These are phyloP conservation scores for Lamellibrachia luymesi DNA, from an alignment of 1,140 invertebrate species.

Conservation along the genomic window DNA sequence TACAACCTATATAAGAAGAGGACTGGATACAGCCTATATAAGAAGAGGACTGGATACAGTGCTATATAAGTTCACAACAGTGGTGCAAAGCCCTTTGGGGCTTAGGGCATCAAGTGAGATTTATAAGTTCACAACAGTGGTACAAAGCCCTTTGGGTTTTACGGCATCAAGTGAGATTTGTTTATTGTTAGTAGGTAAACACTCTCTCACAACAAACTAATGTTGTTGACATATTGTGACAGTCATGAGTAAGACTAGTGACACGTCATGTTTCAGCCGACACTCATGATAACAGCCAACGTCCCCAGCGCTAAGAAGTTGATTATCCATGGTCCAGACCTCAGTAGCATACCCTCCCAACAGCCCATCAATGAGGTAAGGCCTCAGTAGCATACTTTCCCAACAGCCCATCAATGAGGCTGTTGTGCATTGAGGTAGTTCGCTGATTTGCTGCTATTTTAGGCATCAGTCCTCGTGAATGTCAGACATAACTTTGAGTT, in stretches of 20 bases:
- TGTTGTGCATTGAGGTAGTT: slow-evolving; percentile 6
- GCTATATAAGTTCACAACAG: too few species aligned
- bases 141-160: too few species aligned
- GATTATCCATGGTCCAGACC: slow-evolving; percentile 92
- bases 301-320: slow-evolving; percentile 99
- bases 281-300: slow-evolving; percentile 94
- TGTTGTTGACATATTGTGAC: too few species aligned
- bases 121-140: too few species aligned
- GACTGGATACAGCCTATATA: too few species aligned
- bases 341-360: slow-evolving; percentile 94
- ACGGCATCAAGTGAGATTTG: too few species aligned
- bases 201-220: too few species aligned
- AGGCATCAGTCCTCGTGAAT: background rate
- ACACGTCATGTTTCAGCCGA: slow-evolving; percentile 61
- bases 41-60: too few species aligned
- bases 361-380: slow-evolving; percentile 91
- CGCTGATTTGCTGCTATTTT: background rate
- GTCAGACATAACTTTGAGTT: background rate
- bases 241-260: background rate
- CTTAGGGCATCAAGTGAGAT: too few species aligned
- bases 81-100: too few species aligned
- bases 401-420: slow-evolving; percentile 95
- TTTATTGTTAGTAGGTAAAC: too few species aligned
- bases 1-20: too few species aligned
- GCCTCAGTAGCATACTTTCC: slow-evolving; percentile 87